phyloP scores from a whole-genome alignment of 30 jellyfish, hydroid and myxozoan genomes.

The Nemopilema nomurai region DNA sequence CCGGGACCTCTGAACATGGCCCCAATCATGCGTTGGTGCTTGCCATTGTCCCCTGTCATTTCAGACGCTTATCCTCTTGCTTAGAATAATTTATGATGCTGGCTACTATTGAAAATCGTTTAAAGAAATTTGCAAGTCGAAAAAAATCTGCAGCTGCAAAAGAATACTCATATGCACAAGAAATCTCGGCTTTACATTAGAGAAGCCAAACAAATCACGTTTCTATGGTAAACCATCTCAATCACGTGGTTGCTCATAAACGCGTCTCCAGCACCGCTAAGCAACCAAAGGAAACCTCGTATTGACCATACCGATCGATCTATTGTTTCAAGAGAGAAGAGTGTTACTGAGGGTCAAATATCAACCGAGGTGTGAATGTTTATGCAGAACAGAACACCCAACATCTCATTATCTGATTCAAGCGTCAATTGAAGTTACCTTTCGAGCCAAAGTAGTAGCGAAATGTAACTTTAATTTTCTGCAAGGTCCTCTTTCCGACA shows the following conservation, averaged over 20 bases:
- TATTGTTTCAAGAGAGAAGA: too few relatives aligned
- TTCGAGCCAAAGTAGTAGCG: too few relatives aligned
- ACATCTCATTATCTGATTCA: too few relatives aligned
- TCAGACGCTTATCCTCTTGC: background rate
- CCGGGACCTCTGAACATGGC: slow-evolving; percentile 99
- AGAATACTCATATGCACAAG: slow-evolving; percentile 1
- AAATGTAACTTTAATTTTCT: too few relatives aligned
- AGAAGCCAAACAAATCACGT: slow-evolving; percentile 46
- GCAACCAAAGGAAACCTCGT: background rate
- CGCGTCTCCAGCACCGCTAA: background rate
- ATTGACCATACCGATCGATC: background rate
- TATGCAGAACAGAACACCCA: too few relatives aligned
- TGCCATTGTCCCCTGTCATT: slow-evolving; percentile 57
- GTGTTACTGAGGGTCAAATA: too few relatives aligned
- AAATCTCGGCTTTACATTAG: slow-evolving; percentile 6
- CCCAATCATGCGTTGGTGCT: slow-evolving; percentile 72
- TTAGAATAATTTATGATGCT: slow-evolving; percentile 1
- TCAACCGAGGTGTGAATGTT: too few relatives aligned
- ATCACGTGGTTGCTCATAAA: slow-evolving; percentile 1
- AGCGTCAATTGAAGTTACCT: too few relatives aligned
- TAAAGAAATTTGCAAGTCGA: background rate
- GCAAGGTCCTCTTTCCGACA: too few relatives aligned
- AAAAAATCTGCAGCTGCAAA: background rate
- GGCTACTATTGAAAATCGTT: background rate
- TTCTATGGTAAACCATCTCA: slow-evolving; percentile 33